Evolutionary conservation across 2,113 vertebrate genomes (phyloP).

Genomic region (Lophochroa leadbeateri): DNA sequence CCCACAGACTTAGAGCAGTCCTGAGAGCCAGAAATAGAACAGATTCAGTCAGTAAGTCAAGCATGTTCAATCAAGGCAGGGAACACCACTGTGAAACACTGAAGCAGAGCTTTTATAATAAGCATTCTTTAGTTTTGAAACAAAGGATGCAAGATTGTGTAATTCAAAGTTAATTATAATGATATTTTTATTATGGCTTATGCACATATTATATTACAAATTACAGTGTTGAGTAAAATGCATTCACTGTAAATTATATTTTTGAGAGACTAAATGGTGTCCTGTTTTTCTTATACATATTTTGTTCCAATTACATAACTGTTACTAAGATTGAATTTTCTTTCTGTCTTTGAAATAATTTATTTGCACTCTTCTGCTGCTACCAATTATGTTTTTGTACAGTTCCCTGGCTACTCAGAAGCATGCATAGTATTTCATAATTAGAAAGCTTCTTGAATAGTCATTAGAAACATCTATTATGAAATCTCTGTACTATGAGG

Average conservation of each 20-base stretch:
- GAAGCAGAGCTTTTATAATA: slow-evolving; percentile 46
- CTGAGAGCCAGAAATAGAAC: slow-evolving; percentile 73
- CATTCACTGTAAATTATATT: background rate
- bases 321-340: slow-evolving; percentile 24
- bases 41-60: slow-evolving; percentile 66
- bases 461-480: slow-evolving; percentile 6
- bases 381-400: slow-evolving; percentile 33
- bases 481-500: background rate
- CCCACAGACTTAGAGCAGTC: slow-evolving; percentile 54
- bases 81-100: slow-evolving; percentile 43
- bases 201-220: slow-evolving; percentile 26
- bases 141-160: slow-evolving; percentile 50
- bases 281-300: slow-evolving; percentile 23
- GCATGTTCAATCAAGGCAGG: slow-evolving; percentile 66
- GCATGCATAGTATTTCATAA: slow-evolving; percentile 30
- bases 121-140: slow-evolving; percentile 56
- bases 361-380: background rate
- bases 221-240: slow-evolving; percentile 28
- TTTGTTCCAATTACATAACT: slow-evolving; percentile 40
- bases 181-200: slow-evolving; percentile 47
- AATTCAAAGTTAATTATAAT: slow-evolving; percentile 46
- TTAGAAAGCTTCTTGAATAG: slow-evolving; percentile 43
- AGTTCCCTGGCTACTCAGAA: slow-evolving; percentile 16
- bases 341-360: slow-evolving; percentile 41
- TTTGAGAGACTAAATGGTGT: background rate